Evolutionary conservation across 2,113 vertebrate genomes (phyloP).

Genomic region (Cairina moschata): DNA sequence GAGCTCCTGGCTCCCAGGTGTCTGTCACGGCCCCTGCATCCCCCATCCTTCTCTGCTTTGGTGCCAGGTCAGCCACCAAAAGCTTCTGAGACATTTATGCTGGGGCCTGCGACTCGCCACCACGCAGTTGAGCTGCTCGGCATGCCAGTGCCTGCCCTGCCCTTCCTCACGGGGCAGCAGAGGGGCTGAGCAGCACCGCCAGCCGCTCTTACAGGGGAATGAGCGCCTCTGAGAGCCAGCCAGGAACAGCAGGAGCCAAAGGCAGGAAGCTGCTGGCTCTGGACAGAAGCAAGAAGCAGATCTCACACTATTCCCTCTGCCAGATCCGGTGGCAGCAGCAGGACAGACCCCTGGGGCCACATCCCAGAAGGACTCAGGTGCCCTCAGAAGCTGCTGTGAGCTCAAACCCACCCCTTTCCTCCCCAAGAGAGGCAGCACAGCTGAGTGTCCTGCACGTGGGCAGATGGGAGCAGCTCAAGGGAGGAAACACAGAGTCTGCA

Average conservation of each 20-base stretch:
- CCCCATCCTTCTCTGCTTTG: background rate
- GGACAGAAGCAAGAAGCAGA: background rate
- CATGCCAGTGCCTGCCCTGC: accelerated
- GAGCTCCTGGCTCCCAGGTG: constrained; percentile 19
- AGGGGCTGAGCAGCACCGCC: background rate
- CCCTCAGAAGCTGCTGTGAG: background rate
- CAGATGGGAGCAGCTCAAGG: background rate
- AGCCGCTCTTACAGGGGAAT: accelerated
- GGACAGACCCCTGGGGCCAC: background rate
- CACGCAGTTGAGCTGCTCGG: accelerated
- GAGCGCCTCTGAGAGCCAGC: background rate
- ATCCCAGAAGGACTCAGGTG: background rate
- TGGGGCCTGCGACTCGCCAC: accelerated
- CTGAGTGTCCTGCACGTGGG: background rate
- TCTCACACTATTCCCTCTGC: accelerated
- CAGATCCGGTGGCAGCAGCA: background rate
- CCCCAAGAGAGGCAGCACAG: background rate
- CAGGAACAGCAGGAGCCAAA: background rate
- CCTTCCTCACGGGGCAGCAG: background rate
- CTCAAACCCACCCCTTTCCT: background rate
- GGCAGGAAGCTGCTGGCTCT: background rate
- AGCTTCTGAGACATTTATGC: background rate
- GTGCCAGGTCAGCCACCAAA: background rate
- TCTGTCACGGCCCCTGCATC: background rate
- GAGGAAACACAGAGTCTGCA: background rate